Base-by-base conservation (phyloP, 2,113 vertebrate genomes). In the Sinosuthora webbiana region DNA sequence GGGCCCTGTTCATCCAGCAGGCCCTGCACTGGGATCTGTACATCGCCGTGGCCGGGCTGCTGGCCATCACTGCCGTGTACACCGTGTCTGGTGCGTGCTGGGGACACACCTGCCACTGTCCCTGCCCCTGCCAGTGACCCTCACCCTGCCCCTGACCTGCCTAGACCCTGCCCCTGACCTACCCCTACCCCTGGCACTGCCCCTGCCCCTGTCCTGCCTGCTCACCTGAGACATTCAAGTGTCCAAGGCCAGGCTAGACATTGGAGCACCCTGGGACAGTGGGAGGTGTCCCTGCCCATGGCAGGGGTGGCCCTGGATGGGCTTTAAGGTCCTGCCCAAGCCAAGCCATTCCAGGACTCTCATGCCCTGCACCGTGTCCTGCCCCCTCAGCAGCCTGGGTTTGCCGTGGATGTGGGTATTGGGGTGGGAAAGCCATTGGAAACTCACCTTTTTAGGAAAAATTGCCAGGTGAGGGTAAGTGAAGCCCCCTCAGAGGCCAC, bases 1-100 rank as follows among this genome's bases (percentile, higher is more conserved):
- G 99, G 2, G 99, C 99, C 4, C 95, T 99, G 79, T 99, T 99
- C 91, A 99, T 99, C 64, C 99, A 99, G 97, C 99, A 99, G 56
- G 99, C 99, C 28, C 67, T 99, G 31, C 97, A 98, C 45, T 99
- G 99, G 98, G 97, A 99, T 90, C 98, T 99, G 89, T 99, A 99
- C 86, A 76, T 99, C 20, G 98, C 99, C 1, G 97, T 99, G 35
- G 95, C 94, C 0, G 97, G 98, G 20, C 79, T 98, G 80, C 75
- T 98, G 94, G 95, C 94, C 14, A 94, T 99, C 97, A 99, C 99
- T 1, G 99, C 99, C 5, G 16, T 99, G 15, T 99, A 99, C 97
- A 99, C 99, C 0, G 96, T 99, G 4, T 98, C 99, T 77, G 99
- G 99, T 99, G 92, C 0, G 87, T 87, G 74, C 69, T 76, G 83